Evolutionary conservation across 2,113 vertebrate genomes (phyloP).

Genomic region (Callorhinus ursinus): DNA sequence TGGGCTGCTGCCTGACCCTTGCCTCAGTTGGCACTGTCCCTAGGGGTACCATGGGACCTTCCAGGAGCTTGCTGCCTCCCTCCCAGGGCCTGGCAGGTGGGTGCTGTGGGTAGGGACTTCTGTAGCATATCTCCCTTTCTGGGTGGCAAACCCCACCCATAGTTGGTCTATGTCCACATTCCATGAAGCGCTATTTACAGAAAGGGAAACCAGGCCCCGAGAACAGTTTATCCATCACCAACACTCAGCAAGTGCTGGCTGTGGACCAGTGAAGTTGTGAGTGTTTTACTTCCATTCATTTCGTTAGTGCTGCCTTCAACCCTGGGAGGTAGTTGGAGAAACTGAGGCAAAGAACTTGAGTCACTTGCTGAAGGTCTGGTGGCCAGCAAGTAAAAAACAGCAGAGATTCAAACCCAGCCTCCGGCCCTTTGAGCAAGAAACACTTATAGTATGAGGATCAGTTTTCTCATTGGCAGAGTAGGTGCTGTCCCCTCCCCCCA

Average conservation of each 20-base stretch:
- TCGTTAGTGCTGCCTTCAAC: not conserved
- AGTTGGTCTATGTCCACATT: not conserved
- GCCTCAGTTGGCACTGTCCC: conserved; percentile 65
- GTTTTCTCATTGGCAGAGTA: not conserved
- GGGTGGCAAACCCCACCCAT: not conserved
- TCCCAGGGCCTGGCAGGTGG: not conserved
- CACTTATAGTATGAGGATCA: not conserved
- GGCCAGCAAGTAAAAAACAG: not conserved
- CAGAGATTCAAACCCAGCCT: not conserved
- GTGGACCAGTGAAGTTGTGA: not conserved
- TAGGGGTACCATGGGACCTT: not conserved
- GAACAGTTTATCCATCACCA: not conserved
- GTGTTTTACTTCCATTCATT: not conserved
- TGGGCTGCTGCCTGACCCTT: conserved; percentile 54
- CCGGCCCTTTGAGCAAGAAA: not conserved
- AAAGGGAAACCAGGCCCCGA: not conserved
- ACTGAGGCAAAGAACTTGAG: not conserved
- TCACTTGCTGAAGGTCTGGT: not conserved
- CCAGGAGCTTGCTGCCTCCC: not conserved
- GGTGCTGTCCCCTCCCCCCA: not conserved
- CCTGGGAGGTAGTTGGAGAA: not conserved
- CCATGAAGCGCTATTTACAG: not conserved
- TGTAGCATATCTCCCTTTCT: not conserved
- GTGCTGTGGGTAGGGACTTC: not conserved
- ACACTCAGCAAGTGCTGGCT: not conserved